Evolutionary conservation across 2,113 vertebrate species (phyloP), one percentile per base, ranked within the genome.

Genomic region (Calidris pygmaea): DNA sequence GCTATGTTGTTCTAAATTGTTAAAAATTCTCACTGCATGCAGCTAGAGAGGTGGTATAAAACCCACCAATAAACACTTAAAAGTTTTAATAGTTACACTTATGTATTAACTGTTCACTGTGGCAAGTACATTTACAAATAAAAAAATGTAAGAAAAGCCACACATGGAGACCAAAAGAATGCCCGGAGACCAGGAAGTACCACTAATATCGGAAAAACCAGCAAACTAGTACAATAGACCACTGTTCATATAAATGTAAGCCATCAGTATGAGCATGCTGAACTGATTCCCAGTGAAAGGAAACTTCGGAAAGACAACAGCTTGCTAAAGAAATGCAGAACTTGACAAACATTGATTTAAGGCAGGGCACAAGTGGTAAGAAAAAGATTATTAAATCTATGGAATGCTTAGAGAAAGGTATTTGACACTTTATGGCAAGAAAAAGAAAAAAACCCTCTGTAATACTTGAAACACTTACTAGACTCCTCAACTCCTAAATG

Each of bases 11-110:
- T 66, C 37, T 41, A 47, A 85, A 37, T 24, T 55, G 17, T 71
- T 37, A 83, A 83, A 85, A 90, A 73, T 27, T 34, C 29, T 22
- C 23, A 74, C 34, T 41, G 48, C 37, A 12, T 22, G 7, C 37
- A 90, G 50, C 43, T 63, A 66, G 52, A 41, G 12, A 74, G 1
- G 1, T 29, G 9, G 4, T 37, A 59, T 29, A 29, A 79, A 88
- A 74, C 7, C 26, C 45, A 3, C 0, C 0, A 0, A 59, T 9
- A 6, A 91, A 26, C 14, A 34, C 9, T 12, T 37, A 27, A 1
- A 12, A 11, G 4, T 56, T 59, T 63, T 23, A 77, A 34, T 34
- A 20, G 9, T 56, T 32, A 8, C 2, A 26, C 12, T 60, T 43
- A 65, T 3, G 3, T 45, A 60, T 29, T 27, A 79, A 56, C 15